Conservation (phyloP, 2,888 invertebrate genomes). For the Andrena haemorrhoa region DNA sequence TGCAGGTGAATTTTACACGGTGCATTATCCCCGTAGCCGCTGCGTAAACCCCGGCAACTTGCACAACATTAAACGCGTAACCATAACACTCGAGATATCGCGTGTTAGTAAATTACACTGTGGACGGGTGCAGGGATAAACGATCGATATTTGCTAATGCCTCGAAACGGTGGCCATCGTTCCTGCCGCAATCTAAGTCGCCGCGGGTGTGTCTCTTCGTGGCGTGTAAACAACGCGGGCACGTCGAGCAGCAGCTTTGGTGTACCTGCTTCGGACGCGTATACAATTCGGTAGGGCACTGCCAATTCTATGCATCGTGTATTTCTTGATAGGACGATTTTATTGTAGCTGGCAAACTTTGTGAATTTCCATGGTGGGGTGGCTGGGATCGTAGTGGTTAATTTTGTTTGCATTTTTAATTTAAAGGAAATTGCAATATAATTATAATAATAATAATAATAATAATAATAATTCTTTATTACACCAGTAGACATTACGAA, state of each 20-base stretch:
- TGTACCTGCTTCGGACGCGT: neutral
- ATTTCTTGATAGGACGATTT: neutral
- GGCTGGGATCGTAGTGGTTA: neutral
- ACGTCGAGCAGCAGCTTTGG: neutral
- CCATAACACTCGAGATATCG: conserved; percentile 51
- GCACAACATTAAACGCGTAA: conserved; percentile 42
- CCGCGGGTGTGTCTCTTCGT: neutral
- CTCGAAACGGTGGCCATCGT: conserved; percentile 34
- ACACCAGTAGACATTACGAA: too few species aligned
- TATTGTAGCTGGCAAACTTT: neutral
- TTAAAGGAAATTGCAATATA: neutral
- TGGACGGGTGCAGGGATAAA: conserved; percentile 16
- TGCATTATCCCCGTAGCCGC: conserved; percentile 16
- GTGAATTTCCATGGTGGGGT: neutral
- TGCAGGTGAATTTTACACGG: conserved; percentile 29
- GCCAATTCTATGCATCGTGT: neutral
- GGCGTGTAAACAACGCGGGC: neutral
- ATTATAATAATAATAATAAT: neutral
- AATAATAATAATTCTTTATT: too few species aligned
- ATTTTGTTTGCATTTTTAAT: too few species aligned
- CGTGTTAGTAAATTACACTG: conserved; percentile 40
- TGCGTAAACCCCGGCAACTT: conserved; percentile 40
- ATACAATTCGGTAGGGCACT: neutral
- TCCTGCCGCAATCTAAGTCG: conserved; percentile 32
- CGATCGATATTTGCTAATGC: conserved; percentile 56